Evolutionary conservation across 2,113 vertebrate genomes (phyloP).

Genomic region (Jacana jacana): DNA sequence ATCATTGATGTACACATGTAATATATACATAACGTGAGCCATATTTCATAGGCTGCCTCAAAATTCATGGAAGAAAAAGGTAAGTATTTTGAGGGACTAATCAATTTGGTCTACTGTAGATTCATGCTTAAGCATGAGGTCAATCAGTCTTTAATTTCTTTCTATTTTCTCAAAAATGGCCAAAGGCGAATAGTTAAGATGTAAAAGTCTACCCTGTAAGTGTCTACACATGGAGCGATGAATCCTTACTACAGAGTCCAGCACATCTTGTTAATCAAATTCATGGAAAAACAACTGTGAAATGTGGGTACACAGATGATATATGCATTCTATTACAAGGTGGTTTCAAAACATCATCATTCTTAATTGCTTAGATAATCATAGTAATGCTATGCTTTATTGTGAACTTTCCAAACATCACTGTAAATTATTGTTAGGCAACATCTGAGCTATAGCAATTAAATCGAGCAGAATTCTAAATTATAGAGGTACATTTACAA

Average conservation of each 20-base stretch:
- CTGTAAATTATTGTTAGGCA: constrained; percentile 1
- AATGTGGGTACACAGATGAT: neutral
- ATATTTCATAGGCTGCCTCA: neutral
- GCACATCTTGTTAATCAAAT: neutral
- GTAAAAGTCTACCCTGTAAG: neutral
- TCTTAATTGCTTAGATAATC: constrained; percentile 22
- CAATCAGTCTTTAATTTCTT: neutral
- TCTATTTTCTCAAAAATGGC: neutral
- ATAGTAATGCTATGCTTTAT: neutral
- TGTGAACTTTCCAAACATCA: constrained; percentile 8
- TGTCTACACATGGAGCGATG: neutral
- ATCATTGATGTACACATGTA: neutral
- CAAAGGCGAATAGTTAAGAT: neutral
- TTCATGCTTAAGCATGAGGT: neutral
- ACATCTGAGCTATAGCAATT: neutral
- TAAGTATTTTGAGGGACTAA: neutral
- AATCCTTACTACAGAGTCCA: neutral
- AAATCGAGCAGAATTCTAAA: neutral
- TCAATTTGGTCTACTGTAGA: neutral
- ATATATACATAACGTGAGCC: neutral
- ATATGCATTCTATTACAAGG: neutral
- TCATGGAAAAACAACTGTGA: neutral
- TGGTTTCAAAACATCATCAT: neutral
- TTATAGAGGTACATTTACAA: neutral
- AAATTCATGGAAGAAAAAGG: neutral